Evolutionary conservation across 2,113 vertebrate species (phyloP), one percentile per base, ranked within the genome.

Genomic region (Ahaetulla prasina): DNA sequence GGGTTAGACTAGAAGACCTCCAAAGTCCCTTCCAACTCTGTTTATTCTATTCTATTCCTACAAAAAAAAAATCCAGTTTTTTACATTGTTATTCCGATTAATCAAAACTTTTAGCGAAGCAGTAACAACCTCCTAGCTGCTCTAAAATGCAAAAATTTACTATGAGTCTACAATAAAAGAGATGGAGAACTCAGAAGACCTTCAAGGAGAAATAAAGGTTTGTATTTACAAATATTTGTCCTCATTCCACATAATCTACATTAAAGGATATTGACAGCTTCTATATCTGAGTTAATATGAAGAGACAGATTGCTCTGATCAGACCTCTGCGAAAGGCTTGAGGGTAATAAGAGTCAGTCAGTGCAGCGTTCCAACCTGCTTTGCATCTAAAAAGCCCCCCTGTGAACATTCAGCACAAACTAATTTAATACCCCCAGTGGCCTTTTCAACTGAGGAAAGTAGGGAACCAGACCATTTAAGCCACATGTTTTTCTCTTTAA

Each of bases 231-330:
- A 96, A 95, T 93, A 94, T 25, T 88, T 95, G 30, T 89, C 63
- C 63, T 6, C 20, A 55, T 93, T 92, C 57, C 90, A 94, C 90
- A 91, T 80, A 91, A 85, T 94, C 85, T 93, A 43, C 80, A 57
- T 95, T 96, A 95, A 96, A 95, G 85, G 88, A 93, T 94, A 89
- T 53, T 93, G 95, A 93, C 94, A 96, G 85, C n/a, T 95, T 91
- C 91, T 23, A 80, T 91, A 91, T 88, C 47, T 22, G 85, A 68
- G 6, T 60, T 97, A 96, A 97, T 92, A 22, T 92, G 91, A 96
- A 96, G 96, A 94, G 96, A 96, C 94, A 97, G 91, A 93, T 93
- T 94, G 92, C 60, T 97, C 92, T 53, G 30, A 93, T 96, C 93
- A 85, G 45, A 95, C 57, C 54, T 47, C 52, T 91, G 35, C 52